Conservation (phyloP, 1,140 invertebrate genomes). For the Elymnias hypermnestra region DNA sequence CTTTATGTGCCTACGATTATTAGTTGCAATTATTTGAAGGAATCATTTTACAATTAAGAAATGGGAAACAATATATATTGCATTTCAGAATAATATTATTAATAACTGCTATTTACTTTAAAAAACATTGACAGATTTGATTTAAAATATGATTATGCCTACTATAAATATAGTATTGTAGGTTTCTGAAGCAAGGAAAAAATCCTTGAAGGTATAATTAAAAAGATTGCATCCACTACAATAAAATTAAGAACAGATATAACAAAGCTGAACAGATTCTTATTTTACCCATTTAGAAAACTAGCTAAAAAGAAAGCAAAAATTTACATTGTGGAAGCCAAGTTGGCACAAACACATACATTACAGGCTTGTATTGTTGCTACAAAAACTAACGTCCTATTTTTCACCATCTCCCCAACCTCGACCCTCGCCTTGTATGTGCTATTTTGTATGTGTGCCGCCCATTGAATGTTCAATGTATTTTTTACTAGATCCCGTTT, state of each 20-base stretch:
- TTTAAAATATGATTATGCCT: no score
- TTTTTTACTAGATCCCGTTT: constrained; percentile 36
- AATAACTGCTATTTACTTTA: no score
- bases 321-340: background rate
- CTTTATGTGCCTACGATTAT: background rate
- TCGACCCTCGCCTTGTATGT: constrained; percentile 9
- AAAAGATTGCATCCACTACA: no score
- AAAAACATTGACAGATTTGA: no score
- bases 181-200: no score
- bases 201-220: no score
- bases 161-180: no score
- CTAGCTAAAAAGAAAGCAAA: background rate
- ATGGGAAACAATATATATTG: background rate
- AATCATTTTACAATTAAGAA: background rate
- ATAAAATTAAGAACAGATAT: background rate
- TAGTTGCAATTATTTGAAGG: no score
- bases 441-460: constrained; percentile 39
- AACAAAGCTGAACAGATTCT: background rate
- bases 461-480: constrained; percentile 41
- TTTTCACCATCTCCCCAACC: constrained; percentile 8
- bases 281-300: constrained; percentile 1
- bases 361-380: constrained; percentile 12
- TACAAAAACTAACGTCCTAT: constrained; percentile 35
- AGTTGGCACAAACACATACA: constrained; percentile 31
- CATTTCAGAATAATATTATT: no score